Conservation (phyloP, 2,113 vertebrate species). For the Uria lomvia region DNA sequence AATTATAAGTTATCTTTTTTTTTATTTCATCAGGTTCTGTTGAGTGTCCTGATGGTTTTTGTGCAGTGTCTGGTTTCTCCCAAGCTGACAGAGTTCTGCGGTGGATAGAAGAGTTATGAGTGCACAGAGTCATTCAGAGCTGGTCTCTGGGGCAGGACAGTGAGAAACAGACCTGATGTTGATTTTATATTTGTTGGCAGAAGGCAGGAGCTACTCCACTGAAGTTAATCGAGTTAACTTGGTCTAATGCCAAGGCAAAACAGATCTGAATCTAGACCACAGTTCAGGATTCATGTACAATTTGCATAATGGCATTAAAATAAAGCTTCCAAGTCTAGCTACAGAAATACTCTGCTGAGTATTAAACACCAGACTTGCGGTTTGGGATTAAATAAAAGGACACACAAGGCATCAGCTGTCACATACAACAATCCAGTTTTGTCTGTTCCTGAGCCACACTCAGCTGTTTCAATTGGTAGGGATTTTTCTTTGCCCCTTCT, state of each 20-base stretch:
- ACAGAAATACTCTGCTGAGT: neutral
- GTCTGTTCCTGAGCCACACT: neutral
- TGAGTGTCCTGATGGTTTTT: neutral
- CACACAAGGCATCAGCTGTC: neutral
- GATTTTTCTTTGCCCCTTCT: neutral
- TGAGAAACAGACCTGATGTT: neutral
- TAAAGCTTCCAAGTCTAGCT: neutral
- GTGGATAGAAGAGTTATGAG: neutral
- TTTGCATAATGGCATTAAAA: neutral
- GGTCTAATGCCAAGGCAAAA: neutral
- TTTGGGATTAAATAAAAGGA: neutral
- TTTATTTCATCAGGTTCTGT: neutral
- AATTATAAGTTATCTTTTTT: neutral
- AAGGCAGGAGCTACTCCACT: neutral
- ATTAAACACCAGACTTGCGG: neutral
- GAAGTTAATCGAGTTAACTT: neutral
- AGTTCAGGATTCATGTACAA: neutral
- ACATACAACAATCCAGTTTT: neutral
- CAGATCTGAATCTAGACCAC: neutral
- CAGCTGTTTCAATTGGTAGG: neutral
- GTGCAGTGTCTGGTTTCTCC: neutral
- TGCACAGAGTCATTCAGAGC: neutral
- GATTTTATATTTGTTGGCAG: neutral
- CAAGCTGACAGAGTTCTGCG: neutral
- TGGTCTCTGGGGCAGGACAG: neutral